These are phyloP conservation scores for Tachina grossa DNA, from an alignment of 2,888 invertebrate genomes.

Conservation along the genomic window DNA sequence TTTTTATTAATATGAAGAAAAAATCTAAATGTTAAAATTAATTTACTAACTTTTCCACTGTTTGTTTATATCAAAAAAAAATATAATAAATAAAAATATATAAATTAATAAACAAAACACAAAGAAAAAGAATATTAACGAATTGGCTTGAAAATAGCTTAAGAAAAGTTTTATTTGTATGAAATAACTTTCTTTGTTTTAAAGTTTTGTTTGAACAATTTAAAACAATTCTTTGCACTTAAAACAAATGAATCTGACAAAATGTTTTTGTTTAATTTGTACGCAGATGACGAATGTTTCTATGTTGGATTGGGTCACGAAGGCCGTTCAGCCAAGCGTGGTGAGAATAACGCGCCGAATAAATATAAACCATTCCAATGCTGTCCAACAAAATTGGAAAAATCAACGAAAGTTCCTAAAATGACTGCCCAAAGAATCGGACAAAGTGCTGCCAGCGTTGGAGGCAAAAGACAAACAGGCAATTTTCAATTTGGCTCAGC, in stretches of 20 bases:
- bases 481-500: constrained; percentile 76
- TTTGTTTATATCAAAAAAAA: constrained; percentile 49
- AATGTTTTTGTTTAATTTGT: constrained; percentile 89
- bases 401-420: constrained; percentile 91
- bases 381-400: constrained; percentile 93
- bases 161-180: constrained; percentile 59
- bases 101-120: no score
- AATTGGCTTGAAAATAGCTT: constrained; percentile 47
- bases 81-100: neutral
- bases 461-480: constrained; percentile 75
- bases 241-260: constrained; percentile 85
- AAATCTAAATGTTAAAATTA: constrained; percentile 58
- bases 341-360: constrained; percentile 83
- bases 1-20: constrained; percentile 45
- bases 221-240: constrained; percentile 20
- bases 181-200: constrained; percentile 34
- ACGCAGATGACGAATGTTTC: constrained; percentile 98
- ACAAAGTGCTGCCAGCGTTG: constrained; percentile 77
- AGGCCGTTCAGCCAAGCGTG: constrained; percentile 81
- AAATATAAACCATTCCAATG: constrained; percentile 95
- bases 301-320: constrained; percentile 97
- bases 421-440: constrained; percentile 84
- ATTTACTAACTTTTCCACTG: constrained; percentile 71
- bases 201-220: constrained; percentile 17
- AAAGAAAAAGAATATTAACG: constrained; percentile 13